Evolutionary conservation across 2,113 vertebrate species (phyloP).

Genomic region (Thunnus thynnus): DNA sequence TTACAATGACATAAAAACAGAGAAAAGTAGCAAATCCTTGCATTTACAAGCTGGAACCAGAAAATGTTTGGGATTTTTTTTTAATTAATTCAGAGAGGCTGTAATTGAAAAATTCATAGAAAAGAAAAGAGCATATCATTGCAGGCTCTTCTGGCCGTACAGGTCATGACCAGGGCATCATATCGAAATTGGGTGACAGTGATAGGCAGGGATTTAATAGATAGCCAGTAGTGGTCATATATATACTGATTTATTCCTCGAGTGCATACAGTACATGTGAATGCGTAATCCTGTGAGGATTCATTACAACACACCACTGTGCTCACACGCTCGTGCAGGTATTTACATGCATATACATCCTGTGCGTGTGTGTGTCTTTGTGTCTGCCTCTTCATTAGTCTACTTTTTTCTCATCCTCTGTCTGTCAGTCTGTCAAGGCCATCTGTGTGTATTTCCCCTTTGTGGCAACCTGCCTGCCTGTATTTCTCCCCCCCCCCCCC

Average conservation of each 20-base stretch:
- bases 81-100: neutral
- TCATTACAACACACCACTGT: slow-evolving; percentile 5
- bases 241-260: neutral
- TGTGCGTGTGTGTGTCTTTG: slow-evolving; percentile 32
- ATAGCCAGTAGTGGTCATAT: neutral
- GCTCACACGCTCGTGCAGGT: slow-evolving; percentile 22
- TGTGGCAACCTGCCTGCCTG: slow-evolving; percentile 60
- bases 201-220: neutral
- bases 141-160: neutral
- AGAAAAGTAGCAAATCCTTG: no score
- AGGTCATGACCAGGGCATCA: neutral
- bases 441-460: slow-evolving; percentile 66
- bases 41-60: neutral
- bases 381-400: slow-evolving; percentile 40
- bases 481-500: slow-evolving; percentile 39
- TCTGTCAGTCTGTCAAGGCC: slow-evolving; percentile 70
- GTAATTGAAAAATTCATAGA: neutral
- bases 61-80: neutral
- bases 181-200: neutral
- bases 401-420: slow-evolving; percentile 63
- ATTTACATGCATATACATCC: slow-evolving; percentile 11
- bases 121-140: neutral
- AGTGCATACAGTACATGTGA: neutral
- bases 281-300: neutral
- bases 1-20: no score